These are phyloP conservation scores for Dryomyza anilis DNA, from an alignment of 2,888 invertebrate species.

Conservation along the genomic window DNA sequence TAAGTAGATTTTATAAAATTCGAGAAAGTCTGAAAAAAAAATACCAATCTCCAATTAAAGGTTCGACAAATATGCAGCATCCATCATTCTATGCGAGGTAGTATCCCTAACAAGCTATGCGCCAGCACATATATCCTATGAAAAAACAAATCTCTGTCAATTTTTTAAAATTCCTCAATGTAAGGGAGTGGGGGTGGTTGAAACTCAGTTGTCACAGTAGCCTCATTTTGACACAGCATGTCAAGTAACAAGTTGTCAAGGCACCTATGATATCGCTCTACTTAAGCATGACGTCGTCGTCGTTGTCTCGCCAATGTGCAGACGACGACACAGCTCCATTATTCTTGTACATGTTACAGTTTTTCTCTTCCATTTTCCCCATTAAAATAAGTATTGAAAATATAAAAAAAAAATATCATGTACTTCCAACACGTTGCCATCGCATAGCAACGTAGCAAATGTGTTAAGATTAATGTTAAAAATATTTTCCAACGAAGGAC, in stretches of 20 bases:
- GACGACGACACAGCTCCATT: conserved; percentile 17
- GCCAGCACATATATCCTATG: neutral
- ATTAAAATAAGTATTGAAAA: too few species aligned
- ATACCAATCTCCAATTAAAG: too few species aligned
- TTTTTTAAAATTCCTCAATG: conserved; percentile 8
- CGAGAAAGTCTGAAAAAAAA: too few species aligned
- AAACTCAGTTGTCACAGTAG: too few species aligned
- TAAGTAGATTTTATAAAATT: too few species aligned
- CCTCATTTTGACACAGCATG: conserved; percentile 3
- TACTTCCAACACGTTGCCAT: too few species aligned
- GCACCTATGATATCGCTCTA: conserved; percentile 18
- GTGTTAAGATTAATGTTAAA: conserved; percentile 17
- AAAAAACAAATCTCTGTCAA: conserved; percentile 10
- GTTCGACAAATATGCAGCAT: neutral
- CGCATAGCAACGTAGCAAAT: neutral
- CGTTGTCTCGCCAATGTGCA: neutral
- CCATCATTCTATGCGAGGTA: too few species aligned
- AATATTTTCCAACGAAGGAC: neutral
- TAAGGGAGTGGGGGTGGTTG: too few species aligned
- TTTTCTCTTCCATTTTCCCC: too few species aligned
- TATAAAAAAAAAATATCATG: too few species aligned
- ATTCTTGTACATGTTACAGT: neutral
- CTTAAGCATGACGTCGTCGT: conserved; percentile 7
- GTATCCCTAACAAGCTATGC: too few species aligned
- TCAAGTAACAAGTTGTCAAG: conserved; percentile 11